Percentiles rank a stretch among this genome's conserved stretches.
Evolutionary conservation across 2,113 vertebrate genomes (phyloP).

Genomic region (Xiphias gladius): DNA sequence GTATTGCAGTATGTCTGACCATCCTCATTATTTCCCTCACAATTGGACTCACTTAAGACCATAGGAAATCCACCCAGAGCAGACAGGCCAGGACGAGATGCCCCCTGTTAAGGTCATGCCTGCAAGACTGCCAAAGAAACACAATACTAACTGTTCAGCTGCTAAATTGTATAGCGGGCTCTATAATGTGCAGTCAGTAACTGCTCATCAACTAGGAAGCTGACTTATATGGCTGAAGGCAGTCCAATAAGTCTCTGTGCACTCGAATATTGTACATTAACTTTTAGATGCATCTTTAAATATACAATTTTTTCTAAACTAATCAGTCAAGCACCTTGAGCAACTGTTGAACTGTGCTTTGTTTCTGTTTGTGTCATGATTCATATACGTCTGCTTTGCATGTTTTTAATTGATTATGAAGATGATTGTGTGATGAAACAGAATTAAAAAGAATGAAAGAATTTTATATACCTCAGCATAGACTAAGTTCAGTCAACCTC

Average conservation of each 20-base stretch:
- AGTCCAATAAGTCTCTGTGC: constrained; percentile 5
- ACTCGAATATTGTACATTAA: constrained; percentile 6
- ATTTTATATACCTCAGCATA: background rate
- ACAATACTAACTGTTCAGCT: background rate
- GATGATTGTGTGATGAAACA: background rate
- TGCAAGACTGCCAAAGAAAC: constrained; percentile 14
- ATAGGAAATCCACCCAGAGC: constrained; percentile 19
- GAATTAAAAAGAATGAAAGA: background rate
- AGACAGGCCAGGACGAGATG: constrained; percentile 3
- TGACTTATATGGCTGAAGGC: background rate
- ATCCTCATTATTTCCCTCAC: constrained; percentile 81
- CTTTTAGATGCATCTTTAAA: background rate
- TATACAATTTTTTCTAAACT: background rate
- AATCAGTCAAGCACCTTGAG: background rate
- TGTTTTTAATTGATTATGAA: background rate
- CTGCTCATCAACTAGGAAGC: background rate
- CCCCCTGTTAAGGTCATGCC: background rate
- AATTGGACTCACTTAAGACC: constrained; percentile 76
- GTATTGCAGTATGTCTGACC: constrained; percentile 72
- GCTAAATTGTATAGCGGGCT: background rate
- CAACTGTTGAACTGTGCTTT: background rate
- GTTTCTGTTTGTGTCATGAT: background rate
- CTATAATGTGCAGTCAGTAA: background rate
- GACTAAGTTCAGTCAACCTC: background rate
- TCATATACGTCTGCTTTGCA: constrained; percentile 23